Base-by-base conservation (phyloP, 1,140 invertebrate species). In the Gryllus bimaculatus region DNA sequence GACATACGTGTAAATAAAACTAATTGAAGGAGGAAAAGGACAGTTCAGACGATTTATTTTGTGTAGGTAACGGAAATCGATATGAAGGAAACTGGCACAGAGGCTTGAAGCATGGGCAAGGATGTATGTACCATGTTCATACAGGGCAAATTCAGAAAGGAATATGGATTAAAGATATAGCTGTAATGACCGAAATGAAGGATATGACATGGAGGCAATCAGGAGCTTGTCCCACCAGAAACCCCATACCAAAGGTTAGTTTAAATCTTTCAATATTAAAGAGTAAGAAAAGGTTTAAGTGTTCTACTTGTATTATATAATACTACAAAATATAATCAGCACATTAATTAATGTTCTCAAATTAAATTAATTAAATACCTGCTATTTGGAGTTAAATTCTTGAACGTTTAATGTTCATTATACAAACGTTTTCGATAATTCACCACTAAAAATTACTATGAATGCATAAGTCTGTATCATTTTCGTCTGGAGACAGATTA, bases 101-200 rank as follows among this genome's bases (percentile, higher is more conserved):
- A 13, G 88, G 89, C 80, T 80, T 85, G 54, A 91, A 90, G 82
- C 84, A 89, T 81, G 91, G 91, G 4, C 81, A 84, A 18, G 91
- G 91, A 8, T 84, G 85, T 26, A 91, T 87, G 84, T 90, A 89
- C 83, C 90, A 92, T 82, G 84, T 91, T 79, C 82, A 85, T 76
- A 90, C 85, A 0, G 90, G 90, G 0, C 90, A 91, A 83, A 81
- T 90, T 54, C 90, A 91, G 81, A 85, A 88, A 80, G 90, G 90
- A 8, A 83, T 86, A 76, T 92, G 90, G 90, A 66, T 80, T 8
- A 79, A 85, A 47, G 86, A 88, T 81, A 80, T 85, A 13, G 90
- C 89, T 80, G 82, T 88, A 48, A 85, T 80, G 78, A 89, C 88
- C 48, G 87, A 84, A 73, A 87, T 91, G 80, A 82, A 82, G 10